Evolutionary conservation across 2,113 vertebrate species (phyloP).

Genomic region (Carassius carassius): DNA sequence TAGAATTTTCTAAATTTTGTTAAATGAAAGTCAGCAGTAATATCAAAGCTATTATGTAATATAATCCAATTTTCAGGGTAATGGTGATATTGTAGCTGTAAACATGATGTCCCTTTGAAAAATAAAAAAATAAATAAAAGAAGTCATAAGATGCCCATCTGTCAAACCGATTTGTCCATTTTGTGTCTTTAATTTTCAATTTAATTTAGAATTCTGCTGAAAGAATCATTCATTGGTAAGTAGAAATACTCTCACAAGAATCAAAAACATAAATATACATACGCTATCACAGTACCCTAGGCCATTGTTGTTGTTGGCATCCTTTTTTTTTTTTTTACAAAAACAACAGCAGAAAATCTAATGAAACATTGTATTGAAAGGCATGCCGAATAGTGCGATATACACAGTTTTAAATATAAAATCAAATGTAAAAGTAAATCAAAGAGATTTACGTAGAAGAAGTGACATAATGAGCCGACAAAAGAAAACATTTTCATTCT

Average conservation of each 20-base stretch:
- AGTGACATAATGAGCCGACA: not conserved
- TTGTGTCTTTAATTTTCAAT: not conserved
- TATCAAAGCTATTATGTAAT: not conserved
- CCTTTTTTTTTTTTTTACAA: not conserved
- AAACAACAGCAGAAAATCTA: not conserved
- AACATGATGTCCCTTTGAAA: not conserved
- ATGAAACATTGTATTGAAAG: not conserved
- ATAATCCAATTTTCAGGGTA: not conserved
- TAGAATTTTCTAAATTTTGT: not conserved
- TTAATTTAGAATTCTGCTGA: not conserved
- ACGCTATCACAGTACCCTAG: not conserved
- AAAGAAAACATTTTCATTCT: not conserved
- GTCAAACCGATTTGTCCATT: not conserved
- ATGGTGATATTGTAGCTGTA: not conserved
- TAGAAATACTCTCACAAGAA: not conserved
- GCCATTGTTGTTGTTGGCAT: not conserved
- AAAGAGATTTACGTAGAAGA: not conserved
- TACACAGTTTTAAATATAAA: not conserved
- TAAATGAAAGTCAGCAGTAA: not conserved
- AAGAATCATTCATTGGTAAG: not conserved
- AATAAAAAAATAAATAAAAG: not conserved
- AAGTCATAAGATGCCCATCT: not conserved
- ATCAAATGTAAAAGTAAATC: slow-evolving; percentile 24
- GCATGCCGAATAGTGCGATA: not conserved
- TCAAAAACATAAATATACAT: not conserved